Evolutionary conservation across 2,797 vertebrate genomes (phyloP).

Genomic region (Jordanella pulchra): DNA sequence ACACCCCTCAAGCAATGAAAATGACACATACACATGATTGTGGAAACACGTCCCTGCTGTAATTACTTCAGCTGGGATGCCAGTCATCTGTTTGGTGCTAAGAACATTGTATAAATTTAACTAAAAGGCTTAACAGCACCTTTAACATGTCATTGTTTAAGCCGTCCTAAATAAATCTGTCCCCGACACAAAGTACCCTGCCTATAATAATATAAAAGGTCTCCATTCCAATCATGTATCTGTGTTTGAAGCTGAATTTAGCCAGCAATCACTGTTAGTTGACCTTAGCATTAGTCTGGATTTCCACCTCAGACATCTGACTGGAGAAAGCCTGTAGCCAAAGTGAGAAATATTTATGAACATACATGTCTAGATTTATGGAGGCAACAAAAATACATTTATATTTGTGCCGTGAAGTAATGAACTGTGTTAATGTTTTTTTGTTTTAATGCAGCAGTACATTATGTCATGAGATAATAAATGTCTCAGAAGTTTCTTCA

Average conservation of each 20-base stretch:
- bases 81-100: slow-evolving; percentile 54
- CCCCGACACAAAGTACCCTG: slow-evolving; percentile 53
- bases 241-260: slow-evolving; percentile 59
- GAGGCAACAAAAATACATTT: slow-evolving; percentile 27
- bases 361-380: not conserved
- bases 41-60: slow-evolving; percentile 26
- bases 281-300: slow-evolving; percentile 54
- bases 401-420: slow-evolving; percentile 6
- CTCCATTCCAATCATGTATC: slow-evolving; percentile 50
- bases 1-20: no score
- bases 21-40: slow-evolving; percentile 19
- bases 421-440: slow-evolving; percentile 22
- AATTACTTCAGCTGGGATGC: slow-evolving; percentile 67
- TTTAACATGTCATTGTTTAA: slow-evolving; percentile 44
- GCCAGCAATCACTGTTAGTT: slow-evolving; percentile 49
- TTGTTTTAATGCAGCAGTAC: slow-evolving; percentile 36
- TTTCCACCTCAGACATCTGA: slow-evolving; percentile 45
- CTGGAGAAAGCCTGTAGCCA: slow-evolving; percentile 32
- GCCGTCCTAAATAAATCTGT: slow-evolving; percentile 52
- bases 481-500: slow-evolving; percentile 49
- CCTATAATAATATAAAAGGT: slow-evolving; percentile 27
- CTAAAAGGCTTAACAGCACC: slow-evolving; percentile 49
- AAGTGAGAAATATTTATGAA: slow-evolving; percentile 14
- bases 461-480: slow-evolving; percentile 36
- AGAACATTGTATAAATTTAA: slow-evolving; percentile 70